Evolutionary conservation across 2,113 vertebrate species (phyloP), one percentile per base, ranked within the genome.

Genomic region (Spea multiplicata): DNA sequence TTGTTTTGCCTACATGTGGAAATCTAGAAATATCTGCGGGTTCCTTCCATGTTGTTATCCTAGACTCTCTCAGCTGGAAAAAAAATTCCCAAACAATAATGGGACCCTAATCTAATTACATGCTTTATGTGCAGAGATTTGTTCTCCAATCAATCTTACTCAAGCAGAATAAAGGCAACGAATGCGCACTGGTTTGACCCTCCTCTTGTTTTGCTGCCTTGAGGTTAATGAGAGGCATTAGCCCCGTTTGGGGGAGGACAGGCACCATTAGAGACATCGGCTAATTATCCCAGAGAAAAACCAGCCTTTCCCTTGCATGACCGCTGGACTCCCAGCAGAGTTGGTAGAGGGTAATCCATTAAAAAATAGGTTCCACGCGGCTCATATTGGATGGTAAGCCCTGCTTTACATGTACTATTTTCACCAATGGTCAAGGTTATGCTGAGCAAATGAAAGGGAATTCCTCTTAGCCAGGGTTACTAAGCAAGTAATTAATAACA

Each of bases 61-160:
- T 5, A 59, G 10, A 13, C 55, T 10, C 6, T 75, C 44, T 65
- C 50, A 57, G 48, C 65, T 10, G 5, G 74, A 4, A 13, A 64
- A n/a, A 62, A 44, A 57, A 53, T 49, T 62, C 10, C 13, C 17
- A 44, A 57, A 80, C 77, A 80, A 73, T 73, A 73, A 66, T 57
- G 44, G 90, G 90, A 83, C 92, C 92, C 91, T 98, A 97, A 98
- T 98, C 96, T 94, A 95, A 98, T 99, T 97, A 97, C 93, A 95
- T 95, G 95, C 95, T 95, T 97, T 97, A 97, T 97, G 98, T 97
- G 93, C 91, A 82, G 86, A 93, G 95, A 95, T 98, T 98, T 97
- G 96, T 96, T 96, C 96, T 93, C 93, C 95, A 95, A 95, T 96
- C 95, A 95, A 93, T 96, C 93, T 95, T 91, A 89, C 88, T 91